Conservation (phyloP, 2,797 vertebrate genomes). For the Platalea minor region DNA sequence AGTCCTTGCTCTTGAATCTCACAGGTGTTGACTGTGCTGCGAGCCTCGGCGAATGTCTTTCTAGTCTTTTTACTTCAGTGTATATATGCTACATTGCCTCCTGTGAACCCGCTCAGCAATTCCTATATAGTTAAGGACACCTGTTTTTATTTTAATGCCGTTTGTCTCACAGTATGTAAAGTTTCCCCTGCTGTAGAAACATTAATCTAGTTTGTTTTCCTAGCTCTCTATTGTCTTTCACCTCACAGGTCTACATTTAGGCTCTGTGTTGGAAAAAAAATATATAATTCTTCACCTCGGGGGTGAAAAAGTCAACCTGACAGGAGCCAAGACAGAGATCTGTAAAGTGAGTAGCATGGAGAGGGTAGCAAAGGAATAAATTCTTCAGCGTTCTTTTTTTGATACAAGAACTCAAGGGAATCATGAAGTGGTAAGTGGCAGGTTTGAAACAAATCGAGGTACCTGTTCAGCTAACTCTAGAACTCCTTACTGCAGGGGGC, state of each 20-base stretch:
- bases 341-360: background rate
- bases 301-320: background rate
- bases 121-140: background rate
- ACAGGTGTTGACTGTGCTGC: background rate
- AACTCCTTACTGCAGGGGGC: background rate
- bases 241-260: background rate
- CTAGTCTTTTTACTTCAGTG: background rate
- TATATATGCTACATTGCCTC: background rate
- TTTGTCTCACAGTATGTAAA: background rate
- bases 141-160: background rate
- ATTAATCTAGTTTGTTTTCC: background rate
- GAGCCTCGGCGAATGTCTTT: background rate
- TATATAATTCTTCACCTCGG: background rate
- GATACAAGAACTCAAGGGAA: background rate
- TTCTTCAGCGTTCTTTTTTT: background rate
- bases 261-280: background rate
- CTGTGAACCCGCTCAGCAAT: background rate
- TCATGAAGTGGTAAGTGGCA: background rate
- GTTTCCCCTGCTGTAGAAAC: background rate
- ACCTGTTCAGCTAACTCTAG: background rate
- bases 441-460: background rate
- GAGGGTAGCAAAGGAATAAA: background rate
- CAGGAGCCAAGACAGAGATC: background rate
- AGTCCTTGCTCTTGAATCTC: background rate
- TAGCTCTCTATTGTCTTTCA: background rate